These are phyloP conservation scores for Microctenopoma steveboyesi DNA, from an alignment of 2,797 vertebrate genomes.

Conservation along the genomic window DNA sequence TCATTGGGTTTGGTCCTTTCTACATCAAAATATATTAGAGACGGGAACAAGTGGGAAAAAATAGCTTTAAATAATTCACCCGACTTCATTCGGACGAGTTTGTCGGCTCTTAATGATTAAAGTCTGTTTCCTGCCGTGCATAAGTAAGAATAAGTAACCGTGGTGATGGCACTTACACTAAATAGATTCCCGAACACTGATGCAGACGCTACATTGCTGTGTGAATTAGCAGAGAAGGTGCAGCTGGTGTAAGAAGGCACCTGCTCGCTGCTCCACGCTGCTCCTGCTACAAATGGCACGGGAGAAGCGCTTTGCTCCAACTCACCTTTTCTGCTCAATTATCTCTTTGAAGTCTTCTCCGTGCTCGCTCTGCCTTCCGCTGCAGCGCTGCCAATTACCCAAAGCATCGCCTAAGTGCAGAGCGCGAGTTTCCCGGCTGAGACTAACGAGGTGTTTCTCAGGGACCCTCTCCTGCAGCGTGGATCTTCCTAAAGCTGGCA, in stretches of 20 bases:
- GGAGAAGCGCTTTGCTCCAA: constrained; percentile 27
- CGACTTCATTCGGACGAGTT: not conserved
- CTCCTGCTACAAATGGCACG: not conserved
- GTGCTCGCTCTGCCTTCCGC: constrained; percentile 22
- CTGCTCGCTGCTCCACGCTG: constrained; percentile 16
- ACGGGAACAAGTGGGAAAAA: not conserved
- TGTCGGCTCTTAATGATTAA: not conserved
- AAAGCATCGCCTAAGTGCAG: constrained; percentile 46
- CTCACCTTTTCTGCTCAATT: constrained; percentile 53
- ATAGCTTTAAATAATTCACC: too few relatives aligned
- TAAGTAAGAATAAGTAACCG: constrained; percentile 7
- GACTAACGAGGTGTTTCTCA: constrained; percentile 61
- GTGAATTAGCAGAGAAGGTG: constrained; percentile 10
- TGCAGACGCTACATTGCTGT: constrained; percentile 21
- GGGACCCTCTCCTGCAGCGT: constrained; percentile 30
- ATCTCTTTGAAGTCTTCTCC: constrained; percentile 51
- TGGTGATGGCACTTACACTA: not conserved
- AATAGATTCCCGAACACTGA: constrained; percentile 36
- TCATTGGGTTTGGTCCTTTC: not conserved
- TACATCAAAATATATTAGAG: constrained; percentile 2
- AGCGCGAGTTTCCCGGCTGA: constrained; percentile 28
- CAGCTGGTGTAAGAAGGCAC: constrained; percentile 1
- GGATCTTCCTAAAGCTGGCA: not conserved
- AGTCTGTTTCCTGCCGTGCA: not conserved
- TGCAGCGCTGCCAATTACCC: constrained; percentile 56